Percentiles rank a stretch among this genome's conserved stretches.
These are phyloP conservation scores for Thereva nobilitata DNA, from an alignment of 2,888 invertebrate genomes.

Conservation along the genomic window DNA sequence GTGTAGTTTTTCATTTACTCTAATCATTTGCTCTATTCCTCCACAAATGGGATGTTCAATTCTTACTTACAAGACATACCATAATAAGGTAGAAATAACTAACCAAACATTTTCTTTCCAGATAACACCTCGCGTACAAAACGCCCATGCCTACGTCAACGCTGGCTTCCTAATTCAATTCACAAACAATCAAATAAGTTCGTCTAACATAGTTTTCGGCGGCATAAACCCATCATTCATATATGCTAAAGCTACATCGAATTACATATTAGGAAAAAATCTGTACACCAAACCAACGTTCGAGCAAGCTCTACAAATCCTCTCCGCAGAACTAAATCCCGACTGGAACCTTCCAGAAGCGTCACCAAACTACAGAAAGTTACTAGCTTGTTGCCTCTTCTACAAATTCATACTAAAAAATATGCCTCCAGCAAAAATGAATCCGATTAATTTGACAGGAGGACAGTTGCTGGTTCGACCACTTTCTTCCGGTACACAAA, in stretches of 20 bases:
- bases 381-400: constrained; percentile 69
- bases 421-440: constrained; percentile 60
- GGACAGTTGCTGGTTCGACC: constrained; percentile 62
- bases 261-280: constrained; percentile 57
- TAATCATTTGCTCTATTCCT: too few species aligned
- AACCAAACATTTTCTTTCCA: constrained; percentile 48
- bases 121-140: constrained; percentile 68
- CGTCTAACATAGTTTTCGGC: constrained; percentile 64
- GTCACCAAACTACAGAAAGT: constrained; percentile 66
- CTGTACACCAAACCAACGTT: constrained; percentile 58
- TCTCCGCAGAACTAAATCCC: constrained; percentile 66
- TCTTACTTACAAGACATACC: too few species aligned
- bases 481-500: constrained; percentile 67
- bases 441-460: constrained; percentile 62
- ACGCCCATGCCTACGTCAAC: constrained; percentile 72
- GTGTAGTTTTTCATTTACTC: too few species aligned
- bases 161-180: constrained; percentile 67
- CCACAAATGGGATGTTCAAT: too few species aligned
- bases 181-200: constrained; percentile 51
- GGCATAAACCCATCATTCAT: constrained; percentile 61
- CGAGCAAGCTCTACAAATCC: constrained; percentile 59
- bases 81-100: neutral
- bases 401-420: constrained; percentile 69
- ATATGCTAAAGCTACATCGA: constrained; percentile 61
- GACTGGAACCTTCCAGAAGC: constrained; percentile 67